Evolutionary conservation across 2,797 vertebrate genomes (phyloP).

Genomic region (Megaceryle alcyon): DNA sequence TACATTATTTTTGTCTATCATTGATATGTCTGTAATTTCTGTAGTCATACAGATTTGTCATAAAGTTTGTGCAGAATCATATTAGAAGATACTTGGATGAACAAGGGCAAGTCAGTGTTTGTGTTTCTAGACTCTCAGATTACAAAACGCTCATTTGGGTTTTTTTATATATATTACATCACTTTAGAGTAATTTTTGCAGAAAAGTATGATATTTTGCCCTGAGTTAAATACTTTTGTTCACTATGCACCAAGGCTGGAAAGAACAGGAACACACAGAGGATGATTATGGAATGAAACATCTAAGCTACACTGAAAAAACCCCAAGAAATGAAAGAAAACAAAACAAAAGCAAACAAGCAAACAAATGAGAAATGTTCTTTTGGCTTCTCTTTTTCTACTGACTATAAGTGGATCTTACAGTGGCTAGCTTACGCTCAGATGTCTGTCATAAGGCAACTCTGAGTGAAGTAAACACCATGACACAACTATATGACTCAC

Average conservation of each 20-base stretch:
- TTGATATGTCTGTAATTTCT: neutral
- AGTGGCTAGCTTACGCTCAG: neutral
- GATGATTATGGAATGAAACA: neutral
- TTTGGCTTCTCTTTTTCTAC: neutral
- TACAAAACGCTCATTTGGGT: neutral
- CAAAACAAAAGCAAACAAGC: neutral
- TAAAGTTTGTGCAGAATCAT: fast-evolving
- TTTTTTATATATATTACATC: neutral
- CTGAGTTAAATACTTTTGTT: neutral
- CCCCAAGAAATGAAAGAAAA: too few relatives aligned
- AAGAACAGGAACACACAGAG: neutral
- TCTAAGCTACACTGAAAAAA: neutral
- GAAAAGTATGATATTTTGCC: neutral
- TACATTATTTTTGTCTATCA: neutral
- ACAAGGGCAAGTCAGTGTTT: neutral
- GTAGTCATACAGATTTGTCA: neutral
- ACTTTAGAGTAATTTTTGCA: neutral
- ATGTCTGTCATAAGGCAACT: neutral
- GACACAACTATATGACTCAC: neutral
- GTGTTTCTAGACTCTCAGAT: neutral
- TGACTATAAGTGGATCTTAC: neutral
- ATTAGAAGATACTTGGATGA: neutral
- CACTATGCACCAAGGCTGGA: neutral
- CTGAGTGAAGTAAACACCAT: neutral
- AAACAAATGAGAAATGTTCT: neutral